Conservation (phyloP, 2,888 invertebrate genomes). For the Leptinotarsa rubiginosa region DNA sequence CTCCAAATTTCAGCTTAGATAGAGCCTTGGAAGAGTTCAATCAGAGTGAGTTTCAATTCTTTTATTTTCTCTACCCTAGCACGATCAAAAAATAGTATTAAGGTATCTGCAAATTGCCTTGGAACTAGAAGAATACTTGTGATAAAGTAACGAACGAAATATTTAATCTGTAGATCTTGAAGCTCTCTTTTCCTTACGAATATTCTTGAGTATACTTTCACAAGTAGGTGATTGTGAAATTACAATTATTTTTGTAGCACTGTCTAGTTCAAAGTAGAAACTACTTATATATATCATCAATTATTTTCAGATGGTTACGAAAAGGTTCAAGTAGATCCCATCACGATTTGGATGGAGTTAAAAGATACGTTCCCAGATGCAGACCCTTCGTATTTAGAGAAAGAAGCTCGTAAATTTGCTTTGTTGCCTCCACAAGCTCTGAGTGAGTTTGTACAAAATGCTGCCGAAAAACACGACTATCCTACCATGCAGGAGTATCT, state of each 20-base stretch:
- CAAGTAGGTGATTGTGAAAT: not conserved
- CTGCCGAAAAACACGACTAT: constrained; percentile 59
- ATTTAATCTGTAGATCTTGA: too few species aligned
- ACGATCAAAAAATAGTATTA: too few species aligned
- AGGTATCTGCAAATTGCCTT: too few species aligned
- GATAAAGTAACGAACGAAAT: too few species aligned
- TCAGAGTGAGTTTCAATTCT: constrained; percentile 22
- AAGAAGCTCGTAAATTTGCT: constrained; percentile 55
- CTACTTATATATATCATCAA: too few species aligned
- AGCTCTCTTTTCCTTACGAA: too few species aligned
- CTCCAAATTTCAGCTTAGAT: constrained; percentile 43
- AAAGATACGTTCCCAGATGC: constrained; percentile 60
- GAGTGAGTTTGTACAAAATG: constrained; percentile 55
- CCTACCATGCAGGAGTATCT: constrained; percentile 62
- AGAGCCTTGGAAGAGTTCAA: constrained; percentile 47
- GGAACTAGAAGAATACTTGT: too few species aligned
- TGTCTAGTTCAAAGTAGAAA: too few species aligned
- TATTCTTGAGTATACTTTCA: too few species aligned
- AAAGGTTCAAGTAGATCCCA: constrained; percentile 41
- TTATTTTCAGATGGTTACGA: constrained; percentile 44
- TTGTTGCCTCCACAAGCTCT: constrained; percentile 49
- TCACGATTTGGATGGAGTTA: constrained; percentile 52
- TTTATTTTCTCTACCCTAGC: not conserved
- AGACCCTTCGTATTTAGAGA: constrained; percentile 59
- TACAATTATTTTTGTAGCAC: too few species aligned